Evolutionary conservation across 2,797 vertebrate genomes (phyloP).

Genomic region (Yasuhikotakia modesta): DNA sequence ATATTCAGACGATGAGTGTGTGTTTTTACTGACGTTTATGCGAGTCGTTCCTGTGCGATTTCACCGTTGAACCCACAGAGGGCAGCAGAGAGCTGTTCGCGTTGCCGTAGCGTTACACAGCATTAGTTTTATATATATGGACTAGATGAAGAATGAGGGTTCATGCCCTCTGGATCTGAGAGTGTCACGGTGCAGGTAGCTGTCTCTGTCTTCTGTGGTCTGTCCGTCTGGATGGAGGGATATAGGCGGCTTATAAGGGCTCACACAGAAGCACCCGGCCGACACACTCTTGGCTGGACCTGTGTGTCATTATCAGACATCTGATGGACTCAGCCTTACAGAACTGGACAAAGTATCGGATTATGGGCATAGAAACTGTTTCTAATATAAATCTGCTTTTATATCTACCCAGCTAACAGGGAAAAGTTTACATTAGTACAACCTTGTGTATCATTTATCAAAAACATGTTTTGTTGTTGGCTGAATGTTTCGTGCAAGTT

Average conservation of each 20-base stretch:
- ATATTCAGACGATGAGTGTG: not conserved
- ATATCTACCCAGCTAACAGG: too few species aligned
- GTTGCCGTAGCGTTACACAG: not conserved
- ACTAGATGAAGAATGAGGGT: conserved; percentile 23
- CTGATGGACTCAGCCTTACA: not conserved
- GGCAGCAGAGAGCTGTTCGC: conserved; percentile 33
- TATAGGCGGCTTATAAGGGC: conserved; percentile 44
- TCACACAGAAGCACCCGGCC: conserved; percentile 51
- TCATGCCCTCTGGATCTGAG: conserved; percentile 19
- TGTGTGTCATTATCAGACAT: not conserved
- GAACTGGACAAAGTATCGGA: not conserved
- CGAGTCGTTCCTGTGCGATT: conserved; percentile 1
- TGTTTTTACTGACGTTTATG: not conserved
- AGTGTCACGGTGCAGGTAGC: conserved; percentile 27
- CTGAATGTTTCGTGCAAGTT: too few species aligned
- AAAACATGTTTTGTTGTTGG: too few species aligned
- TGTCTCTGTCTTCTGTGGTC: conserved; percentile 15
- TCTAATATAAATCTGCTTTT: not conserved
- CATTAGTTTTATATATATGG: conserved; percentile 21
- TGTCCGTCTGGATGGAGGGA: conserved; percentile 42
- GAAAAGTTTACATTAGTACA: too few species aligned
- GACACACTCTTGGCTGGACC: conserved; percentile 34
- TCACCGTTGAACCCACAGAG: conserved; percentile 31
- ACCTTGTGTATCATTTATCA: too few species aligned
- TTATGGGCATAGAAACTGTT: conserved; percentile 1